Base-by-base conservation (phyloP, 37 sponge, comb jelly and placozoan genomes). In the Spongilla lacustris region DNA sequence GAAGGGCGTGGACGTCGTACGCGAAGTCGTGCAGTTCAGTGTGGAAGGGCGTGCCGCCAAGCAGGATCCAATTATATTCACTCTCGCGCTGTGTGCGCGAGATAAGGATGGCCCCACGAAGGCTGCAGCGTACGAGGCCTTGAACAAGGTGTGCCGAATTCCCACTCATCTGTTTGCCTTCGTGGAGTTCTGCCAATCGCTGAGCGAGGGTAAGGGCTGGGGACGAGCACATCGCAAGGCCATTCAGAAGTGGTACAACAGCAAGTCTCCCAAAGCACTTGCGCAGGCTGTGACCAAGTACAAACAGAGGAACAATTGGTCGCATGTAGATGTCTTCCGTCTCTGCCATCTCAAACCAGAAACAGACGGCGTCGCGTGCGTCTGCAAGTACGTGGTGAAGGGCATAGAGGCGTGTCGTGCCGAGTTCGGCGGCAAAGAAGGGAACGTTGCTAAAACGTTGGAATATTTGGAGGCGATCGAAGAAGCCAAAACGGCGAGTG, bases 231-330 rank as follows among this genome's bases (percentile, higher is more conserved):
- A 93, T 36, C 48, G 93, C 21, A 58, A 84, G 69, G 93, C 93
- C 14, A 50, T 93, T 0, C 30, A 80, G 19, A 68, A 81, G 36
- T 93, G 93, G 93, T 91, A 91, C 83, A 83, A 36, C 35, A 76
- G 67, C 14, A 93, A 90, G 80, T 74, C 25, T 2, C 74, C 90
- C 24, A 84, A 79, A 35, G 27, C 58, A 11, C 85, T 93, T 6
- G 84, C 91, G n/a, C 83, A 91, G 83, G 86, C 91, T 11, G 91
- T 93, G 28, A 93, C 94, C 36, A 93, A 93, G 76, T 93, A 93
- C 82, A 74, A 80, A 36, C 91, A 90, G 41, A 81, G 94, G 66
- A 71, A 83, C 66, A 91, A 91, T 26, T 93, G 94, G 94, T 75
- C 91, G 5, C 94, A 93, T 46, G 67, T 71, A 27, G 94, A 93